A percentile compares a stretch with the other conserved stretches of the same genome.
Conservation (phyloP, 2,888 invertebrate genomes). For the Spilarctia lutea region DNA sequence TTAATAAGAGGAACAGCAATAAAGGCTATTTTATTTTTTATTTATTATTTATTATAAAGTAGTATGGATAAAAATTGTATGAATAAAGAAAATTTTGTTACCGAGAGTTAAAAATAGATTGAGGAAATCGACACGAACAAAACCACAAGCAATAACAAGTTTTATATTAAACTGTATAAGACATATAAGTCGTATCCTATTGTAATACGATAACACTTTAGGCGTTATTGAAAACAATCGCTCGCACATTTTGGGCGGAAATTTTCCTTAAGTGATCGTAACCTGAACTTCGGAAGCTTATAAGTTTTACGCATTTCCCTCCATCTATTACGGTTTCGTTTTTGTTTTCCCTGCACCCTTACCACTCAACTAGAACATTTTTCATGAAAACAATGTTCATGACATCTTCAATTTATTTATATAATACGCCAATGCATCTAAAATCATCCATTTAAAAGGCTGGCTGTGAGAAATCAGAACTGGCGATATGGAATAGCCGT, state of each 20-base stretch:
- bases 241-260: conserved; percentile 11
- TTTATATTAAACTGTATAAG: background rate
- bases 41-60: too few species aligned
- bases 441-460: background rate
- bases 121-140: background rate
- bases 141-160: background rate
- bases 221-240: conserved; percentile 20
- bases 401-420: background rate
- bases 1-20: too few species aligned
- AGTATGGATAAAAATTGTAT: too few species aligned
- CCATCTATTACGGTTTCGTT: background rate
- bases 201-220: conserved; percentile 15
- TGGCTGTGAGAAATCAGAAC: too few species aligned
- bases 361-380: background rate
- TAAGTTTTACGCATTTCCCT: conserved; percentile 4
- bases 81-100: too few species aligned
- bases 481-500: background rate
- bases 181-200: conserved; percentile 7
- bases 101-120: background rate
- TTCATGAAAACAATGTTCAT: background rate
- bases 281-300: conserved; percentile 21
- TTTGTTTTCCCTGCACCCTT: background rate
- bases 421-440: background rate
- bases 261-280: conserved; percentile 21
- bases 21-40: too few species aligned